phyloP scores from a whole-genome alignment of 2,113 vertebrate genomes.

The Smithornis capensis region DNA sequence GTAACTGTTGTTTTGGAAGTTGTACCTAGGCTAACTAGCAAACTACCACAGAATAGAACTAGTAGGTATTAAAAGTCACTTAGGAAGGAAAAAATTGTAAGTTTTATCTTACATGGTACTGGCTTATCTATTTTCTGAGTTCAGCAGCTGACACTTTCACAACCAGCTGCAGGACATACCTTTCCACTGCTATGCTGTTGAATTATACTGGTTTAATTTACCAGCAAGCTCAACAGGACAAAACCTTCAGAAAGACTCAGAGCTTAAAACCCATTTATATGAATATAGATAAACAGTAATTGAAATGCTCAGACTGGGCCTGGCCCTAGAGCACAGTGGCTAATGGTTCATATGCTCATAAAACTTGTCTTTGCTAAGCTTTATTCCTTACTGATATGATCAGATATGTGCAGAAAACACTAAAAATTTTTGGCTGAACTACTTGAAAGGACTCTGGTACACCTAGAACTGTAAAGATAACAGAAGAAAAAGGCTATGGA shows the following conservation, averaged over 20 bases:
- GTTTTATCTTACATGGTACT: neutral
- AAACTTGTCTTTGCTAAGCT: neutral
- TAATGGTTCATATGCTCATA: neutral
- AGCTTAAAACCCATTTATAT: neutral
- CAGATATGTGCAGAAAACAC: neutral
- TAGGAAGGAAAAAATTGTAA: neutral
- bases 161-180: neutral
- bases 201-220: neutral
- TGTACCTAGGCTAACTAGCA: conserved; percentile 6
- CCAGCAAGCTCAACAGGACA: neutral
- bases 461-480: neutral
- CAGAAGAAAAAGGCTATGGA: neutral
- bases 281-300: neutral
- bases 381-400: neutral
- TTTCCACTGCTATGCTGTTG: neutral
- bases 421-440: neutral
- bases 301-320: neutral
- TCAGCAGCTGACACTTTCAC: neutral
- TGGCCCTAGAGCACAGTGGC: neutral
- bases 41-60: neutral
- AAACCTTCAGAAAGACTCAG: neutral
- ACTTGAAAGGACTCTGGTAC: neutral
- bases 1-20: conserved; percentile 5
- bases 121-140: neutral
- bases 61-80: neutral